Evolutionary conservation across 1,140 invertebrate genomes (phyloP).

Genomic region (Rhynchophorus ferrugineus): DNA sequence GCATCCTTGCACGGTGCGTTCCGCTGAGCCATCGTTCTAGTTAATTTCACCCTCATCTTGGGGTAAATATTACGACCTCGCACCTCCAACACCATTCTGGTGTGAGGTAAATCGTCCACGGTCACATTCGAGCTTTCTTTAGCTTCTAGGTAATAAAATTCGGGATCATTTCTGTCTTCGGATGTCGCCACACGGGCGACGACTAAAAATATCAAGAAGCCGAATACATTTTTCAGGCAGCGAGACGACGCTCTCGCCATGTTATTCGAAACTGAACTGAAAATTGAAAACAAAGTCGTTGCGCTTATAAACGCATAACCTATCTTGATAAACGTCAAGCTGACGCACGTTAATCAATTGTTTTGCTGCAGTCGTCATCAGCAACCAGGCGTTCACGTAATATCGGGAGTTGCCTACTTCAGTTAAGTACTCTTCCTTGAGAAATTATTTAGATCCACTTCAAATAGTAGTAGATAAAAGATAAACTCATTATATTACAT

Average conservation of each 20-base stretch:
- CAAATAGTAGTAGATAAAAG: too few species aligned
- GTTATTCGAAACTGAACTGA: constrained; percentile 31
- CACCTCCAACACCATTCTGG: constrained; percentile 31
- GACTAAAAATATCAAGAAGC: constrained; percentile 19
- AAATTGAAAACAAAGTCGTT: constrained; percentile 25
- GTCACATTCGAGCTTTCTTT: constrained; percentile 12
- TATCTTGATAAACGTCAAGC: constrained; percentile 9
- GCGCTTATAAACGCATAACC: constrained; percentile 24
- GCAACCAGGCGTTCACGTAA: too few species aligned
- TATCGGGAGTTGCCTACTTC: too few species aligned
- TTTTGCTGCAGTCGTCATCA: not conserved
- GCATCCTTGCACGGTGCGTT: constrained; percentile 26
- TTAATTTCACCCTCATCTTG: constrained; percentile 31
- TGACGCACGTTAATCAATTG: not conserved
- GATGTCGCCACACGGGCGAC: constrained; percentile 1
- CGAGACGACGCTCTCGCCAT: constrained; percentile 33
- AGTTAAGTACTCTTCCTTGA: too few species aligned
- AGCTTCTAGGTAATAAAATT: constrained; percentile 21
- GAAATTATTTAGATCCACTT: too few species aligned
- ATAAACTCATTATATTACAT: too few species aligned
- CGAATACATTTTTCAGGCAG: constrained; percentile 16
- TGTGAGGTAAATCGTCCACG: constrained; percentile 26
- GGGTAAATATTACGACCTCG: constrained; percentile 32
- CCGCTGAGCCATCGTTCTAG: constrained; percentile 26
- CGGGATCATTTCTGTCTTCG: constrained; percentile 18